Percentiles rank a stretch among this genome's conserved stretches.
Conservation (phyloP, 2,797 vertebrate species). For the Argya squamiceps region DNA sequence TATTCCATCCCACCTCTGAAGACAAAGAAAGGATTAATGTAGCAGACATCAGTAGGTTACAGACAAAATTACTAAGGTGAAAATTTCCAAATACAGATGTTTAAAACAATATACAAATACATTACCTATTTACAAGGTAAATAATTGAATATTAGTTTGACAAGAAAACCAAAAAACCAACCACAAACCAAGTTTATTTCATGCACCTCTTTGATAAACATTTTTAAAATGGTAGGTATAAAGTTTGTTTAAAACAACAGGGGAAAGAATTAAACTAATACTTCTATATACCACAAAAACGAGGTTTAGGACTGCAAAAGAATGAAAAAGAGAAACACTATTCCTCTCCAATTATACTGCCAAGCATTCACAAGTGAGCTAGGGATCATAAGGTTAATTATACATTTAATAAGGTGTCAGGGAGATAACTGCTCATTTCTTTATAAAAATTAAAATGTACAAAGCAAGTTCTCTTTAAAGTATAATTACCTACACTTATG, state of each 20-base stretch:
- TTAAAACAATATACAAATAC: constrained; percentile 23
- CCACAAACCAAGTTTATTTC: background rate
- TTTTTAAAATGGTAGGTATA: constrained; percentile 54
- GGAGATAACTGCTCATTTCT: constrained; percentile 90
- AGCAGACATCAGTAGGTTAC: constrained; percentile 12
- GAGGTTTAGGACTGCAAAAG: constrained; percentile 79
- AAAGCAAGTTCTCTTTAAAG: constrained; percentile 87
- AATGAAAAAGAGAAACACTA: constrained; percentile 76
- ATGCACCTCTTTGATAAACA: constrained; percentile 8
- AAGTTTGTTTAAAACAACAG: constrained; percentile 78
- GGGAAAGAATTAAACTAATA: constrained; percentile 73
- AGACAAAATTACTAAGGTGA: constrained; percentile 40
- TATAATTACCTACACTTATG: constrained; percentile 92
- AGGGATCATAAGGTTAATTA: constrained; percentile 91
- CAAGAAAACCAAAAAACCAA: background rate
- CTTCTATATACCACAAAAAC: constrained; percentile 74
- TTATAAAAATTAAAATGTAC: constrained; percentile 94
- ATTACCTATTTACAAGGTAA: constrained; percentile 33
- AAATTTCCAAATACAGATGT: constrained; percentile 33
- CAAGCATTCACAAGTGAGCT: constrained; percentile 86
- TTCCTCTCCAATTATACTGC: constrained; percentile 86
- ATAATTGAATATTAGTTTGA: background rate
- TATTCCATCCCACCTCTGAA: constrained; percentile 83
- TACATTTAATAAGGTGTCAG: constrained; percentile 91
- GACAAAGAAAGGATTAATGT: constrained; percentile 28